Evolutionary conservation across 2,888 invertebrate genomes (phyloP).

Genomic region (Dyspetes luteomarginatus): DNA sequence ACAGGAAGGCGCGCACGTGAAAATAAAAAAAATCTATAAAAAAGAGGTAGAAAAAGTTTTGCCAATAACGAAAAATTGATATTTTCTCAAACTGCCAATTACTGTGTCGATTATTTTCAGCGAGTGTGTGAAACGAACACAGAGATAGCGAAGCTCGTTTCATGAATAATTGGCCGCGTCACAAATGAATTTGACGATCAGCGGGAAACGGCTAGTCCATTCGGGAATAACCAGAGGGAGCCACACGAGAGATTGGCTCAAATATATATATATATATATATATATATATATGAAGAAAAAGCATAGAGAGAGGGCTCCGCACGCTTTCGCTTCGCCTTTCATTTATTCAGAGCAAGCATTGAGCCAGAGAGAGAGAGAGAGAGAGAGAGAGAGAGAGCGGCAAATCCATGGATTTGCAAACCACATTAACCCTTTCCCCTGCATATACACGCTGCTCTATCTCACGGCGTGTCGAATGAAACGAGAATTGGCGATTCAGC

Average conservation of each 20-base stretch:
- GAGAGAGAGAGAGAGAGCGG: conserved; percentile 45
- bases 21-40: neutral
- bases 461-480: neutral
- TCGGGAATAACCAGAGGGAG: conserved; percentile 35
- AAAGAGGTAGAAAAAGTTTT: conserved; percentile 4
- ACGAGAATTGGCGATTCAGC: conserved; percentile 22
- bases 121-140: conserved; percentile 57
- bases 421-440: conserved; percentile 72
- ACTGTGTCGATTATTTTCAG: conserved; percentile 66
- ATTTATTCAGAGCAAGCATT: conserved; percentile 77
- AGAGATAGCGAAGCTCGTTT: conserved; percentile 57
- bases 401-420: conserved; percentile 77
- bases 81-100: conserved; percentile 68
- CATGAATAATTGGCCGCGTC: conserved; percentile 81
- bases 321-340: conserved; percentile 68
- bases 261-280: too few relatives aligned
- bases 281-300: conserved; percentile 19
- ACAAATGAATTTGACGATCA: conserved; percentile 81
- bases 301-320: conserved; percentile 42
- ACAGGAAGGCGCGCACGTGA: neutral
- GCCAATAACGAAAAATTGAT: conserved; percentile 52
- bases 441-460: neutral
- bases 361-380: neutral
- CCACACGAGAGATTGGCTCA: conserved; percentile 24
- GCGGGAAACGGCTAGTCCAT: conserved; percentile 72